Conservation (phyloP, 1,140 invertebrate species). For the Lepidurus couesii region DNA sequence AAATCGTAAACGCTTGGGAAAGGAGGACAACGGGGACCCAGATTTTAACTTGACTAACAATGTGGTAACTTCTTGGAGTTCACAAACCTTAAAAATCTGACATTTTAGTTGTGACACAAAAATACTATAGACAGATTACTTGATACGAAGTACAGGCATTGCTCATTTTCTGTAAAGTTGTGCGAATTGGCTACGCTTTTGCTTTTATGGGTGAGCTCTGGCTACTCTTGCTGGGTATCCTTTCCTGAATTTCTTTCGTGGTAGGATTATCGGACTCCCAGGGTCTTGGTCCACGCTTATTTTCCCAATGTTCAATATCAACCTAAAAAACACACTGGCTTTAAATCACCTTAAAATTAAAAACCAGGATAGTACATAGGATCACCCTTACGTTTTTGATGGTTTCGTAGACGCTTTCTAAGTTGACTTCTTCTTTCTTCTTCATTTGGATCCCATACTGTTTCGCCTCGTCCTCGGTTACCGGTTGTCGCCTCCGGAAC, state of each 20-base stretch:
- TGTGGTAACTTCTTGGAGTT: neutral
- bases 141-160: neutral
- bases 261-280: slow-evolving; percentile 57
- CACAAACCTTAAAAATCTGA: neutral
- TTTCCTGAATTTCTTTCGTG: neutral
- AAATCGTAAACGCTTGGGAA: neutral
- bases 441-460: slow-evolving; percentile 60
- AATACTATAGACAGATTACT: neutral
- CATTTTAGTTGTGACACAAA: neutral
- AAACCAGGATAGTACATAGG: slow-evolving; percentile 22
- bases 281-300: slow-evolving; percentile 67
- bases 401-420: slow-evolving; percentile 67
- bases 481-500: slow-evolving; percentile 54
- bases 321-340: slow-evolving; percentile 43
- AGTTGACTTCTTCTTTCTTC: slow-evolving; percentile 56
- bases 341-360: neutral
- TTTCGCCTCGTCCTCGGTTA: slow-evolving; percentile 54
- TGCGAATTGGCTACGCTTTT: neutral
- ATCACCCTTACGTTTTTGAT: slow-evolving; percentile 50
- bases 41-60: neutral
- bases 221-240: neutral
- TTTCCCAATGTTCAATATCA: slow-evolving; percentile 73
- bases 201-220: neutral
- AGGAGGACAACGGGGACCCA: neutral
- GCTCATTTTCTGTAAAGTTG: neutral